Base-by-base conservation (phyloP, 2,113 vertebrate species). In the Potamarius usumacintae region DNA sequence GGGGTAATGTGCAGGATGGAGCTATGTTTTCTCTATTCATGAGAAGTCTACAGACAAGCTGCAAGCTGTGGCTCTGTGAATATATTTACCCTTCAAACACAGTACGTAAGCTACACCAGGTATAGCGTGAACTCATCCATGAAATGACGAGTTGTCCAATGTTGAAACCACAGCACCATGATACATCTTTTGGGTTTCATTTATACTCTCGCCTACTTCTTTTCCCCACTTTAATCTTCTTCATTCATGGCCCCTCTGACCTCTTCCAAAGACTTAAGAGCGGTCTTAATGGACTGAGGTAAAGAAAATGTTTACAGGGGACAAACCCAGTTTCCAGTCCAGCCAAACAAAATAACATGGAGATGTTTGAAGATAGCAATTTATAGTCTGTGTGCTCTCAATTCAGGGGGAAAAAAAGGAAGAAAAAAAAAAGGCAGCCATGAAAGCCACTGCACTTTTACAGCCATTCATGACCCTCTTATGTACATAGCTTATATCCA, bases 1-100 rank as follows among this genome's bases (percentile, higher is more conserved):
- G 55, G 2, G 86, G 63, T 85, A 91, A 87, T 87, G 89, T 89
- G 52, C 20, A n/a, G 50, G 76, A 78, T 48, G 34, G 6, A 42
- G 83, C 65, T 27, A 27, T 34, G 81, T 77, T 78, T 87, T 67
- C n/a, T 85, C 78, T 88, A 82, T 84, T 89, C 65, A 89, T 87
- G 86, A 89, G 17, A 63, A 69, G 72, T 55, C 48, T 69, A 72
- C 77, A 30, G 67, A 85, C 50, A 55, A 69, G 53, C 34, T 77
- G 74, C 82, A 74, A 67, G 74, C 85, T 85, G 25, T 69, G 65
- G 60, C 18, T 67, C 58, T 25, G 25, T 30, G 74, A 76, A 85
- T 76, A 50, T n/a, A 84, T 62, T 85, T 85, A 62, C 67, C 27
- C 25, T 65, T 87, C 88, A 57, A 57, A 27, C 63, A 71, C 48